phyloP scores from a whole-genome alignment of 2,797 vertebrate species.

The Myotis vivesi region DNA sequence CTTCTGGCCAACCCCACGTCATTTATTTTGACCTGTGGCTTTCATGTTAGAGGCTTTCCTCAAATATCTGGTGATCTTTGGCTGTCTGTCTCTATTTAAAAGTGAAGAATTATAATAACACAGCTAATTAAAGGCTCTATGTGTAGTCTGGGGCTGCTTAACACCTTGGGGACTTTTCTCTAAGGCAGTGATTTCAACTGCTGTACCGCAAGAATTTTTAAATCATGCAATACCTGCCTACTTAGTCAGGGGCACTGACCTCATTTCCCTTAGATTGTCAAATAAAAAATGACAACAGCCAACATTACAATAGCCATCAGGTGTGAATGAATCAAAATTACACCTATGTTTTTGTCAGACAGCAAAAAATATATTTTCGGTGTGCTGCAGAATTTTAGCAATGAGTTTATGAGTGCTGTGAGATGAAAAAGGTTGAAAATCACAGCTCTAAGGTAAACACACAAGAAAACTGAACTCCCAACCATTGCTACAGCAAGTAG shows the following conservation, averaged over 20 bases:
- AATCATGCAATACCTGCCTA: not conserved
- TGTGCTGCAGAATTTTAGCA: not conserved
- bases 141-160: not conserved
- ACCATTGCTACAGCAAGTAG: not conserved
- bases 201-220: not conserved
- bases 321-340: not conserved
- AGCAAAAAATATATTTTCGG: not conserved
- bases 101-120: not conserved
- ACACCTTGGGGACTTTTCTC: not conserved
- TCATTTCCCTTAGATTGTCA: not conserved
- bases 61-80: not conserved
- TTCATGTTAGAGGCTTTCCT: conserved; percentile 14
- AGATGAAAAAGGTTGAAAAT: not conserved
- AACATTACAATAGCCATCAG: not conserved
- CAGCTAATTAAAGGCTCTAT: not conserved
- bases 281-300: not conserved
- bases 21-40: conserved; percentile 33
- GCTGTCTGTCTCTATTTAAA: not conserved
- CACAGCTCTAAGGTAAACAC: not conserved
- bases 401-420: not conserved
- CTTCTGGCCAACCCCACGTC: not conserved
- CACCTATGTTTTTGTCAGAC: not conserved
- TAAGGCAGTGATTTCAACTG: not conserved
- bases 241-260: not conserved
- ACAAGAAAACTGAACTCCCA: not conserved